Percentiles rank a stretch among this genome's conserved stretches.
Evolutionary conservation across 2,113 vertebrate species (phyloP).

Genomic region (Sinocyclocheilus anshuiensis): DNA sequence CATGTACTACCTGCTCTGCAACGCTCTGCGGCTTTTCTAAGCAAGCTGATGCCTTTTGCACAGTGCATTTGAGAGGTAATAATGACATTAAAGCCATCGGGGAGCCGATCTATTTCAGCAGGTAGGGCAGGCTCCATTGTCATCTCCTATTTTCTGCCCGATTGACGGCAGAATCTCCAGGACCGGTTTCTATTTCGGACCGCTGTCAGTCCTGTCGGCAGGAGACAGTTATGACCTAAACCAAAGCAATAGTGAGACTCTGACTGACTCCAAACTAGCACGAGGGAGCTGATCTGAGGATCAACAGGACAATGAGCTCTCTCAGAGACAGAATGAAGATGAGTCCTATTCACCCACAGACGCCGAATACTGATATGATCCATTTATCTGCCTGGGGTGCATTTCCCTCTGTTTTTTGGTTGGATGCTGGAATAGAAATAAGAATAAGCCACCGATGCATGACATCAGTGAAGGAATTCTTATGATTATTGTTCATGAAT

Average conservation of each 20-base stretch:
- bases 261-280: slow-evolving; percentile 32
- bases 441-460: background rate
- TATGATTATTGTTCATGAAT: background rate
- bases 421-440: background rate
- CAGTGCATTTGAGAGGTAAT: slow-evolving; percentile 55
- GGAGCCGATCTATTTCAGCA: slow-evolving; percentile 50
- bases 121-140: slow-evolving; percentile 41
- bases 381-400: slow-evolving; percentile 2
- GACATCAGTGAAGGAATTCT: background rate
- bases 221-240: slow-evolving; percentile 52
- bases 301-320: slow-evolving; percentile 40
- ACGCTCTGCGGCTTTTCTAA: slow-evolving; percentile 33
- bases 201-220: slow-evolving; percentile 43
- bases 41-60: slow-evolving; percentile 29
- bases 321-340: slow-evolving; percentile 39
- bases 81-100: slow-evolving; percentile 53
- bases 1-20: slow-evolving; percentile 27
- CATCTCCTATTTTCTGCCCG: slow-evolving; percentile 52
- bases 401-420: background rate
- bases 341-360: slow-evolving; percentile 26
- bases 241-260: slow-evolving; percentile 39
- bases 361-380: slow-evolving; percentile 13
- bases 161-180: slow-evolving; percentile 49
- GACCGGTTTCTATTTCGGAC: slow-evolving; percentile 47
- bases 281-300: slow-evolving; percentile 37